Evolutionary conservation across 1,140 invertebrate genomes (phyloP), one percentile per base, ranked within the genome.

Genomic region (Zaprionus africanus): DNA sequence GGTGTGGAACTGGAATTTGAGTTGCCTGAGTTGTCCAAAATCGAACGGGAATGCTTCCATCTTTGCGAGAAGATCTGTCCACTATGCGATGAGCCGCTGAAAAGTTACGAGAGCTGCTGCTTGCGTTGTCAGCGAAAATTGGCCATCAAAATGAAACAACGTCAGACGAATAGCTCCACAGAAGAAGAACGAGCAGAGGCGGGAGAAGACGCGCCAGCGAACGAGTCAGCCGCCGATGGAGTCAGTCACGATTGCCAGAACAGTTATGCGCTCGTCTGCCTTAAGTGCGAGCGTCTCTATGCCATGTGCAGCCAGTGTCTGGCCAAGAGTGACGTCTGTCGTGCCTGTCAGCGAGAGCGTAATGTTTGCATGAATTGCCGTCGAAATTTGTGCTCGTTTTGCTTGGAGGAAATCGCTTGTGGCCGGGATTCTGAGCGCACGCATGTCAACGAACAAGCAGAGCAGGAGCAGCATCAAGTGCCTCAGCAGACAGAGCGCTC

Each of bases 61-160:
- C 64, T 92, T 38, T 87, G 82, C 74, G 91, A 92, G n/a, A 92
- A 91, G 58, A 82, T 92, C 11, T 92, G 91, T 60, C 91, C 91
- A 5, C 76, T 90, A n/a, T 92, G 91, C 58, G 85, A 92, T 59
- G 85, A 77, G 34, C 90, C 91, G 4, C 67, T 92, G 0, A 92
- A 82, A 34, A 90, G 76, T 58, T 91, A 92, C 38, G 88, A 92
- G 34, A 90, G 88, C 57, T 92, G 79, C 58, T 92, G 91, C 46
- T 66, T 91, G 46, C 79, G 85, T 12, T 92, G 91, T 24, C 87
- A 92, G 71, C 77, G 78, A 9, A 91, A 91, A 54, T 41, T 92
- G 67, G 83, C 88, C 0, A 41, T 92, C 0, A 91, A 85, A 59
- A 43, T 90, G 43, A 91, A 82, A 46, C 72, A 75, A 49, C 60